Conservation (phyloP, 2,797 vertebrate genomes). For the Picus viridis region DNA sequence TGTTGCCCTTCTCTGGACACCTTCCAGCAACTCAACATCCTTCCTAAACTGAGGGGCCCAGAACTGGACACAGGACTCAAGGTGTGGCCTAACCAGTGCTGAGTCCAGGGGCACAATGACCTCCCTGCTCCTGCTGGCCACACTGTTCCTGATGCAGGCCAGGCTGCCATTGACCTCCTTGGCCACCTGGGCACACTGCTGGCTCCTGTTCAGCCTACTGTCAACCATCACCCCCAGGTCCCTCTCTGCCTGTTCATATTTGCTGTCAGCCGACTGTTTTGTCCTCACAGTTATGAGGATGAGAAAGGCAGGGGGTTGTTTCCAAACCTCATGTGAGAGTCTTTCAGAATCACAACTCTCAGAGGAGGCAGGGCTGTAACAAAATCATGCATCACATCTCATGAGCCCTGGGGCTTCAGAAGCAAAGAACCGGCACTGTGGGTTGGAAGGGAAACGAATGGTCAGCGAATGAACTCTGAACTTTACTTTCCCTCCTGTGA, state of each 20-base stretch:
- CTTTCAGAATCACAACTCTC: neutral
- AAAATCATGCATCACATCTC: neutral
- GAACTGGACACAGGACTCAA: too few relatives aligned
- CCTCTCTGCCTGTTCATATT: neutral
- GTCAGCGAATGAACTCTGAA: neutral
- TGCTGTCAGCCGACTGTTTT: neutral
- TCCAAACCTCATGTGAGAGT: neutral
- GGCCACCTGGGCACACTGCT: too few relatives aligned
- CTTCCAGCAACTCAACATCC: too few relatives aligned
- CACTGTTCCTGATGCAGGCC: too few relatives aligned
- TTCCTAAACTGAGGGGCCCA: too few relatives aligned
- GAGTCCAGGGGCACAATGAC: too few relatives aligned
- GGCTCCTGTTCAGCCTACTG: too few relatives aligned
- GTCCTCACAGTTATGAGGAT: neutral
- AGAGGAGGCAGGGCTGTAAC: neutral
- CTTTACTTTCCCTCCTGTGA: neutral
- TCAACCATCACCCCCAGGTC: too few relatives aligned
- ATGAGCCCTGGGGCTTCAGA: neutral
- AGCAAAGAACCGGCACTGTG: fast-evolving
- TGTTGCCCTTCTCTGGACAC: too few relatives aligned
- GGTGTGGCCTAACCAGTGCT: too few relatives aligned
- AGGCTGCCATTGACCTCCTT: too few relatives aligned
- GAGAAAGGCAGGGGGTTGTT: neutral
- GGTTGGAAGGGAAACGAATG: neutral
- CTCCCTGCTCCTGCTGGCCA: too few relatives aligned